These are phyloP conservation scores for Todus mexicanus DNA, from an alignment of 2,797 vertebrate species.

Conservation along the genomic window DNA sequence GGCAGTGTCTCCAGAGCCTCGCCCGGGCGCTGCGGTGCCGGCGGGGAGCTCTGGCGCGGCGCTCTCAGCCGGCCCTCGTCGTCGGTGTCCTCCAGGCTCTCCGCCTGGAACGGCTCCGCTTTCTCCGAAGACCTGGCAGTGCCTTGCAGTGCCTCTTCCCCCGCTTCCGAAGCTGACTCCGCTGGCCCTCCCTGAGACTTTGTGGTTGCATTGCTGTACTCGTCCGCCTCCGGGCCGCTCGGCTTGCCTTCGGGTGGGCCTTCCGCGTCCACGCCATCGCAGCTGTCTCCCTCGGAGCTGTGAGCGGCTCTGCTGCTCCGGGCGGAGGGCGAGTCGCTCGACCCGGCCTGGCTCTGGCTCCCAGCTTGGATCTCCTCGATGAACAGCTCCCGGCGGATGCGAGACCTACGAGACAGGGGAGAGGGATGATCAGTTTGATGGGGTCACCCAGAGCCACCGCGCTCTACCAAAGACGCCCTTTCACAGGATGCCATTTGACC, in stretches of 20 bases:
- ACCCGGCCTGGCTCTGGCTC: constrained; percentile 83
- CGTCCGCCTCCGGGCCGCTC: constrained; percentile 74
- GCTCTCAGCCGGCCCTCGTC: constrained; percentile 71
- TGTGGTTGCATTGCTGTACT: constrained; percentile 66
- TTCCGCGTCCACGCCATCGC: constrained; percentile 91
- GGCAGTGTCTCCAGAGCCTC: constrained; percentile 67
- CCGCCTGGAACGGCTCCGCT: constrained; percentile 60
- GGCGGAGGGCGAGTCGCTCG: constrained; percentile 91
- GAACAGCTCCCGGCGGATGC: constrained; percentile 96
- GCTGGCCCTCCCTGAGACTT: constrained; percentile 82
- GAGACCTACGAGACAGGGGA: constrained; percentile 82
- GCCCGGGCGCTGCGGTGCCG: constrained; percentile 59
- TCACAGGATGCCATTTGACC: rapidly evolving
- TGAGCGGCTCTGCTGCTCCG: constrained; percentile 82
- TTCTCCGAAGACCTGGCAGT: constrained; percentile 56
- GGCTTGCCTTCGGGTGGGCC: constrained; percentile 82
- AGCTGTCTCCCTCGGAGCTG: constrained; percentile 94
- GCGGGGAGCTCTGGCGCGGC: constrained; percentile 79
- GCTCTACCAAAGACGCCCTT: background rate
- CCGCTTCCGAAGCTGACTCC: constrained; percentile 68
- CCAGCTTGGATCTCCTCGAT: constrained; percentile 97
- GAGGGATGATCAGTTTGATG: background rate
- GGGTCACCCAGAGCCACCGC: rapidly evolving
- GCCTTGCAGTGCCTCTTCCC: constrained; percentile 75
- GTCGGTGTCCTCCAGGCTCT: constrained; percentile 69